Evolutionary conservation across 2,888 invertebrate species (phyloP).

Genomic region (Biston stratarius): DNA sequence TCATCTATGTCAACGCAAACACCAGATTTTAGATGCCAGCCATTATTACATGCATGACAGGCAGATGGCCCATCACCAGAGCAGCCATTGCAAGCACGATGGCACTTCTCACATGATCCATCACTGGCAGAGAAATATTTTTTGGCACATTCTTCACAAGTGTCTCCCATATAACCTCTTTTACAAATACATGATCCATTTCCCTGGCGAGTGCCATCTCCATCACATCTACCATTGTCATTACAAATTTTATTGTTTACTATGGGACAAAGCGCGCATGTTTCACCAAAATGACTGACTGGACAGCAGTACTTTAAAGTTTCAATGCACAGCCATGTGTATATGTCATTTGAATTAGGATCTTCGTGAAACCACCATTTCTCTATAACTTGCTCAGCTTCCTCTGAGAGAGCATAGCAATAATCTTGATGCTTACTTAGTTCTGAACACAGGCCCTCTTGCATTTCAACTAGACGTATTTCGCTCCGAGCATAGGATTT

Average conservation of each 20-base stretch:
- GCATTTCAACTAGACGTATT: slow-evolving; percentile 95
- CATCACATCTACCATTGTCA: slow-evolving; percentile 91
- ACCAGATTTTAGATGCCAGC: slow-evolving; percentile 90
- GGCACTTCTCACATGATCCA: slow-evolving; percentile 91
- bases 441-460: slow-evolving; percentile 93
- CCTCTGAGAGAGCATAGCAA: slow-evolving; percentile 93
- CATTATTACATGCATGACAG: slow-evolving; percentile 84
- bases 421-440: slow-evolving; percentile 90
- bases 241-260: slow-evolving; percentile 89
- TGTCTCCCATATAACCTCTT: slow-evolving; percentile 91
- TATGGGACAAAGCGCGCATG: slow-evolving; percentile 91
- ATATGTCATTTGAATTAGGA: slow-evolving; percentile 70
- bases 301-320: slow-evolving; percentile 94
- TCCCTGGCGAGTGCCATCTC: slow-evolving; percentile 96
- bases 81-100: slow-evolving; percentile 92
- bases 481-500: slow-evolving; percentile 95
- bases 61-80: slow-evolving; percentile 89
- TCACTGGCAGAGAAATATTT: slow-evolving; percentile 89
- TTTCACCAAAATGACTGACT: slow-evolving; percentile 91
- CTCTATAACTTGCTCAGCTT: slow-evolving; percentile 93
- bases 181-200: slow-evolving; percentile 96
- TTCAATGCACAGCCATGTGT: slow-evolving; percentile 92
- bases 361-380: slow-evolving; percentile 94
- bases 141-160: slow-evolving; percentile 91
- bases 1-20: slow-evolving; percentile 95